phyloP scores from a whole-genome alignment of 2,888 invertebrate species.

The Shargacucullia verbasci region DNA sequence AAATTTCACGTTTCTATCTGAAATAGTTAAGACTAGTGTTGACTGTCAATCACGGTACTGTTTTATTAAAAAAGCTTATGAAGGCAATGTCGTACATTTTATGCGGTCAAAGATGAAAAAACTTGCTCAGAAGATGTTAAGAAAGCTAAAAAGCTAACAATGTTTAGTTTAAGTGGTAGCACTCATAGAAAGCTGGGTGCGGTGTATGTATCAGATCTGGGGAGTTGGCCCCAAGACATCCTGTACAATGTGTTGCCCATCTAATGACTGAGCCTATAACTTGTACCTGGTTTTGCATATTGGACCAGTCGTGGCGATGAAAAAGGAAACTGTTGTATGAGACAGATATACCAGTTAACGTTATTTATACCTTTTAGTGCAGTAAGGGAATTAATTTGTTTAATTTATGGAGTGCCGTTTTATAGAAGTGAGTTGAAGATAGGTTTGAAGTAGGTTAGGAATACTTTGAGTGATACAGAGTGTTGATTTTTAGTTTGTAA shows the following conservation, averaged over 20 bases:
- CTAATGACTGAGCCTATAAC: slow-evolving; percentile 68
- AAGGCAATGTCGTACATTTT: too few relatives aligned
- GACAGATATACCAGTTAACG: slow-evolving; percentile 45
- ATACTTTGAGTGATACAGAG: too few relatives aligned
- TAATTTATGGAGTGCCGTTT: slow-evolving; percentile 35
- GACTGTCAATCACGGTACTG: too few relatives aligned
- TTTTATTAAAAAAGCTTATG: too few relatives aligned
- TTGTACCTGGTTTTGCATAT: slow-evolving; percentile 59
- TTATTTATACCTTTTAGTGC: slow-evolving; percentile 52
- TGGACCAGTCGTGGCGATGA: slow-evolving; percentile 55
- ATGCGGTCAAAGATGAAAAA: too few relatives aligned
- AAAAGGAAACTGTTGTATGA: slow-evolving; percentile 54
- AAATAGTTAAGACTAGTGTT: too few relatives aligned
- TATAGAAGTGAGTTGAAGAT: too few relatives aligned
- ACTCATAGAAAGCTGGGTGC: slow-evolving; percentile 77
- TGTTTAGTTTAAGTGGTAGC: slow-evolving; percentile 60
- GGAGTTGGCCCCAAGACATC: slow-evolving; percentile 79
- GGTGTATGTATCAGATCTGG: slow-evolving; percentile 74
- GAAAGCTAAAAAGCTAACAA: too few relatives aligned
- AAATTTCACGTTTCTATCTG: too few relatives aligned
- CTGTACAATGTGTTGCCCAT: slow-evolving; percentile 79
- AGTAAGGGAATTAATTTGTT: slow-evolving; percentile 47
- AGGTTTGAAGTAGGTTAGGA: too few relatives aligned
- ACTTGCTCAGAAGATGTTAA: too few relatives aligned
- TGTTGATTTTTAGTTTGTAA: background rate